Base-by-base conservation (phyloP, 2,888 invertebrate genomes). In the Yponomeuta sedellus region DNA sequence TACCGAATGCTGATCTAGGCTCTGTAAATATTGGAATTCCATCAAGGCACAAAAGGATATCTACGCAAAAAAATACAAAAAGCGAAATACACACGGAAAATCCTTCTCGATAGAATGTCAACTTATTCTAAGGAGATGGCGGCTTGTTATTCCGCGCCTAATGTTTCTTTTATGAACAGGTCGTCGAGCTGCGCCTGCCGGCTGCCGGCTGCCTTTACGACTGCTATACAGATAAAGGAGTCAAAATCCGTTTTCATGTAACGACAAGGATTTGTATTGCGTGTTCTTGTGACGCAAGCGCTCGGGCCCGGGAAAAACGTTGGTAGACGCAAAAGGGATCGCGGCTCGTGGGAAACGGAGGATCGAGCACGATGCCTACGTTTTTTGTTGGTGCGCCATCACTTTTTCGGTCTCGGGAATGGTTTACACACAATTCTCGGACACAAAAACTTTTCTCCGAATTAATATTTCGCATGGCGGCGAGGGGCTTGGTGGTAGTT, bases 201-300 rank as follows among this genome's bases (percentile, higher is more conserved):
- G 16, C 44, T 52, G 44, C 44, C 44, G 59, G 12, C 25, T 59
- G 59, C 59, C 20, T 59, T 59, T 59, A 59, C 59, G 59, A 59
- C 22, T 59, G 59, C 12, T 59, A 22, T 22, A 22, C 11, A 59
- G 59, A 59, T 59, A 59, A 59, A 59, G 59, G 59, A 59, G 8
- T 59, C 59, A 59, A 59, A 59, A 59, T 20, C 19, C 20, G 22
- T 20, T 59, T 52, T 59, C 59, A 25, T 59, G 59, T 59, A 22
- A 59, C 59, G 59, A 59, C 20, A 59, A 59, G 59, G 59, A 59
- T 59, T 59, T 59, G 59, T 59, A 59, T 59, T 59, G 59, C 59
- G 59, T 25, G 59, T 25, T 59, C 59, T 59, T 58, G 58, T 19
- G 11, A 25, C 44, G 10, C 10, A 52, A 52, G 20, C 59, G 59